These are phyloP conservation scores for Colletes collaris DNA, from an alignment of 2,888 invertebrate genomes.

Conservation along the genomic window DNA sequence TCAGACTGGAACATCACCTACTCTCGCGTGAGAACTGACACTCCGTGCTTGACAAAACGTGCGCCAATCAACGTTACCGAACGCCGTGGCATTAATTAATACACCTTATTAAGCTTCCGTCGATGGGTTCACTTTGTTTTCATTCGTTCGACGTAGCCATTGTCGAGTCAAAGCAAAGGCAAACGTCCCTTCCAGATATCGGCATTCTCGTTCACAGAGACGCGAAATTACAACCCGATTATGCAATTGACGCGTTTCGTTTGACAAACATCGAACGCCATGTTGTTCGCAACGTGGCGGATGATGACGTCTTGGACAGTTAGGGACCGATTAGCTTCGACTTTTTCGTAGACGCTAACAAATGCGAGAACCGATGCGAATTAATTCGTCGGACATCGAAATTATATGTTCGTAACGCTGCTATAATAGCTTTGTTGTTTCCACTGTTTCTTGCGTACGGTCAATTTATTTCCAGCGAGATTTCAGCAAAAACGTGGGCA, in stretches of 20 bases:
- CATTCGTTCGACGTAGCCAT: constrained; percentile 1
- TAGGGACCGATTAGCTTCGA: background rate
- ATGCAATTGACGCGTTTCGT: constrained; percentile 43
- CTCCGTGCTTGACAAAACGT: background rate
- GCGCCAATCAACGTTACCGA: no score
- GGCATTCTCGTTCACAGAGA: constrained; percentile 10
- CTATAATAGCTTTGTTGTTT: background rate
- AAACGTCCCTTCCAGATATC: background rate
- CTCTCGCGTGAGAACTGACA: constrained; percentile 25
- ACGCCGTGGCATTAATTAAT: background rate
- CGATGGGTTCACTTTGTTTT: background rate
- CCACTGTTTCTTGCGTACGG: constrained; percentile 6
- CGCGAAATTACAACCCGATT: constrained; percentile 51
- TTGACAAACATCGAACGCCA: constrained; percentile 32
- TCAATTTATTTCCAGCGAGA: background rate
- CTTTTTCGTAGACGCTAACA: no score
- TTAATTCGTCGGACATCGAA: no score
- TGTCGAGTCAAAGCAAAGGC: background rate
- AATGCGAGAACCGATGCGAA: no score
- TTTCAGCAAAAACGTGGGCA: background rate
- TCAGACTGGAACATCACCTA: constrained; percentile 44
- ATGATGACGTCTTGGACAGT: background rate
- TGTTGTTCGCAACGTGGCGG: constrained; percentile 2
- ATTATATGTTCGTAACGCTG: background rate
- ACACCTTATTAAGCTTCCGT: background rate